These are phyloP conservation scores for Condylostylus longicornis DNA, from an alignment of 1,140 invertebrate species.

Conservation along the genomic window DNA sequence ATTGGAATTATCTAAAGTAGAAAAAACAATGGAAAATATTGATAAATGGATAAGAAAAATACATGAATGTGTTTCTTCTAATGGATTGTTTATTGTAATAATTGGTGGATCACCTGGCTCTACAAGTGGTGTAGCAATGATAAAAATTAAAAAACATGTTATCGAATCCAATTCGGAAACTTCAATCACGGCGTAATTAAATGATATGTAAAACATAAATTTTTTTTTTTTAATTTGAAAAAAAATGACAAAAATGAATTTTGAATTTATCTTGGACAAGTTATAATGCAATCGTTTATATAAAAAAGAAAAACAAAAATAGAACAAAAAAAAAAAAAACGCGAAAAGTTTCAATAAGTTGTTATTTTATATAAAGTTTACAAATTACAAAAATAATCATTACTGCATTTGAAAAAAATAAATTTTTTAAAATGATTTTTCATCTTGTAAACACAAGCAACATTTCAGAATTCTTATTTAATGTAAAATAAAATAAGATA, in stretches of 20 bases:
- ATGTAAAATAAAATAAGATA: no score
- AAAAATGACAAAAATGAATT: not conserved
- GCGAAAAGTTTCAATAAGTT: no score
- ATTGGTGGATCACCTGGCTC: conserved; percentile 36
- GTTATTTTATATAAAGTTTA: no score
- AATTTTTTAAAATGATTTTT: no score
- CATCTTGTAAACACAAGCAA: no score
- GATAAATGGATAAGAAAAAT: conserved; percentile 46
- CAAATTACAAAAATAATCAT: no score
- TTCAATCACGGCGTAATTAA: not conserved
- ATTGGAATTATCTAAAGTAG: conserved; percentile 26
- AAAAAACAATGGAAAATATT: conserved; percentile 35
- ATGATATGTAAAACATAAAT: not conserved
- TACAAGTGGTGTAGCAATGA: conserved; percentile 26
- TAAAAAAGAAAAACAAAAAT: no score
- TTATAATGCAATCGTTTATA: no score
- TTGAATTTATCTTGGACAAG: not conserved
- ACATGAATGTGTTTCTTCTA: conserved; percentile 38
- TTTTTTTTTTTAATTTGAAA: no score
- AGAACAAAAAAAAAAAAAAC: no score
- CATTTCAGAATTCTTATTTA: no score
- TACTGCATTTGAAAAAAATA: no score
- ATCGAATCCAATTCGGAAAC: not conserved
- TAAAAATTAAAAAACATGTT: conserved; percentile 19
- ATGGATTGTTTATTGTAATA: conserved; percentile 40